phyloP scores from a whole-genome alignment of 2,797 vertebrate genomes.

The Garrulus glandarius region DNA sequence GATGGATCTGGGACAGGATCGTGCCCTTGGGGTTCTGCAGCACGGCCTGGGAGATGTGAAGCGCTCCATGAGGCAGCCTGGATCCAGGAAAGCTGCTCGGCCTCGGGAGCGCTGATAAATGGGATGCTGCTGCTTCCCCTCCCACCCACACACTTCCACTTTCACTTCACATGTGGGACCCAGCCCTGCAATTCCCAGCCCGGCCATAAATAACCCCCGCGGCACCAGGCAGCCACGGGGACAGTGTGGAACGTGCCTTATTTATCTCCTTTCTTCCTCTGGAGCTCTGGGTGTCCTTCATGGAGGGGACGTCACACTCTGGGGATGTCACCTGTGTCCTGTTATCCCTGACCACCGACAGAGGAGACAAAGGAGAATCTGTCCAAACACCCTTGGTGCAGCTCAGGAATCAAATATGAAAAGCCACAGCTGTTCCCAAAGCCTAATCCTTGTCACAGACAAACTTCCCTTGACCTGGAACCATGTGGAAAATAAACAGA shows the following conservation, averaged over 20 bases:
- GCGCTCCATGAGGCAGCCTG: background rate
- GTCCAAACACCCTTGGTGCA: background rate
- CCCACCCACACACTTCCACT: slow-evolving; percentile 55
- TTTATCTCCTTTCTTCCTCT: background rate
- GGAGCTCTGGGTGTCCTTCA: background rate
- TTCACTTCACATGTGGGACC: slow-evolving; percentile 60
- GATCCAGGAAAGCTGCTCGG: background rate
- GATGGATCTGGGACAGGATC: background rate
- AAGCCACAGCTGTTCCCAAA: slow-evolving; percentile 10
- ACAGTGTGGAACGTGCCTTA: accelerated
- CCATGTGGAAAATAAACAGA: slow-evolving; percentile 7
- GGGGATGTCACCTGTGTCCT: background rate
- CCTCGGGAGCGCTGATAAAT: background rate
- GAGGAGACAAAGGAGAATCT: background rate
- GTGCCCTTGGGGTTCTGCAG: accelerated
- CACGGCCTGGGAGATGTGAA: background rate
- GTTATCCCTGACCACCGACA: accelerated
- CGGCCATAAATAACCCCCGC: slow-evolving; percentile 37
- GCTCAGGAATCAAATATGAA: slow-evolving; percentile 47
- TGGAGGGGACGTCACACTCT: background rate
- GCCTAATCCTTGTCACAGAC: background rate
- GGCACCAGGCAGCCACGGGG: background rate
- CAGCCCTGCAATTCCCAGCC: slow-evolving; percentile 2
- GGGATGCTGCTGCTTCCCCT: slow-evolving; percentile 28
- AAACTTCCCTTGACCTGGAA: slow-evolving; percentile 43